Evolutionary conservation across 2,888 invertebrate genomes (phyloP), one percentile per base, ranked within the genome.

Genomic region (Aporophyla nigra): DNA sequence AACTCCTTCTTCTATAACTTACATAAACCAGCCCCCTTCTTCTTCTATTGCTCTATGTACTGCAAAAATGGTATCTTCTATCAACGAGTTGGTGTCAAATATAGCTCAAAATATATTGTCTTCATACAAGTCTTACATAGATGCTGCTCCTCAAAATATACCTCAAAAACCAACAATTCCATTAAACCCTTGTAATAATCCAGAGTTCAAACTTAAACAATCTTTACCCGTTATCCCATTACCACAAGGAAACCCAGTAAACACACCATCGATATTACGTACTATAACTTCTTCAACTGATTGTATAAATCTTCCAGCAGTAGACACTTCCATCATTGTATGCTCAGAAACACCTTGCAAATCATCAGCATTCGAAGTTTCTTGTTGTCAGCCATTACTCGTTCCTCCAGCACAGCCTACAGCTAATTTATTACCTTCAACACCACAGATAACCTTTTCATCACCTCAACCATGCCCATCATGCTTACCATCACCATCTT

Each of bases 401-500:
- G 67, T 21, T 12, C n/a, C 24, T 54, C 19, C 43, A 21, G 5
- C 51, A 27, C 62, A 63, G 4, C 24, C 75, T 12, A 40, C 33
- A 61, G n/a, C 5, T 1, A 1, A 59, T n/a, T 0, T 53, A 19
- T 1, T 61, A 21, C 66, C 80, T 0, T 62, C 67, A 19, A 24
- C 46, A 59, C 66, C 88, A 4, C 53, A 71, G 0, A n/a, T 56
- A 5, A 71, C 74, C 33, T 71, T 53, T 62, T 40, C 68, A 40
- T 24, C 77, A 69, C 66, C 80, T 12, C 68, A 40, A 21, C 16
- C 58, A 9, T 76, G 78, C 19, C 80, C 88, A 14, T 71, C 80
- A 58, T 33, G 40, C 3, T 63, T 88, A 16, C 86, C 88, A 14
- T 79, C 84, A 27, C 86, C 87, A 24, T 24, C 14, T 40, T 65